Conservation (phyloP, 2,113 vertebrate genomes). For the Hippocampus zosterae region DNA sequence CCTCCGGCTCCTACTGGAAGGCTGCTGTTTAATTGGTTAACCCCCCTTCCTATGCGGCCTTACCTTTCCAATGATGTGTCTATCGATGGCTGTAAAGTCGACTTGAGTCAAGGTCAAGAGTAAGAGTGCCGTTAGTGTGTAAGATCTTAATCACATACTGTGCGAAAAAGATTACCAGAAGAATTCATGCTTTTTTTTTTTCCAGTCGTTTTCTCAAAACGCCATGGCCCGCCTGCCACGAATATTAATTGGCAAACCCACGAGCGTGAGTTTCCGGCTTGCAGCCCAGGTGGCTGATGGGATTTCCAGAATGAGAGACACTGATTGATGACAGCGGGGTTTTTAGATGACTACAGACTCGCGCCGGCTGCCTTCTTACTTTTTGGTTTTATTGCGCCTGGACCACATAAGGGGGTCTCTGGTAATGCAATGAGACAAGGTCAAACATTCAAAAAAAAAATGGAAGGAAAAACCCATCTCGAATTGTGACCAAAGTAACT, state of each 20-base stretch:
- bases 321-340: slow-evolving; percentile 69
- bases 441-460: slow-evolving; percentile 31
- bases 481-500: slow-evolving; percentile 41
- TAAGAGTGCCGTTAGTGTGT: slow-evolving; percentile 14
- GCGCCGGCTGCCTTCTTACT: slow-evolving; percentile 2
- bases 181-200: background rate
- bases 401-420: slow-evolving; percentile 39
- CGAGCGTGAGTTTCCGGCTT: slow-evolving; percentile 56
- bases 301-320: slow-evolving; percentile 66
- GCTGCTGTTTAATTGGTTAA: slow-evolving; percentile 57
- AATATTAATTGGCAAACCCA: slow-evolving; percentile 62
- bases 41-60: background rate
- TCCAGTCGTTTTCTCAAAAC: background rate
- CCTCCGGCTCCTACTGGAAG: slow-evolving; percentile 48
- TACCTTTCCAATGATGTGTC: slow-evolving; percentile 27
- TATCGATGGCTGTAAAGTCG: slow-evolving; percentile 56
- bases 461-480: slow-evolving; percentile 42
- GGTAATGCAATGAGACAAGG: slow-evolving; percentile 55
- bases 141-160: slow-evolving; percentile 24
- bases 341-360: slow-evolving; percentile 49
- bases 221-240: slow-evolving; percentile 7
- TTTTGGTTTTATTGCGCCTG: slow-evolving; percentile 30
- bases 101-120: slow-evolving; percentile 60
- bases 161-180: background rate
- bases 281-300: slow-evolving; percentile 71